Base-by-base conservation (phyloP, 2,888 invertebrate genomes). In the Pyrgus malvae region DNA sequence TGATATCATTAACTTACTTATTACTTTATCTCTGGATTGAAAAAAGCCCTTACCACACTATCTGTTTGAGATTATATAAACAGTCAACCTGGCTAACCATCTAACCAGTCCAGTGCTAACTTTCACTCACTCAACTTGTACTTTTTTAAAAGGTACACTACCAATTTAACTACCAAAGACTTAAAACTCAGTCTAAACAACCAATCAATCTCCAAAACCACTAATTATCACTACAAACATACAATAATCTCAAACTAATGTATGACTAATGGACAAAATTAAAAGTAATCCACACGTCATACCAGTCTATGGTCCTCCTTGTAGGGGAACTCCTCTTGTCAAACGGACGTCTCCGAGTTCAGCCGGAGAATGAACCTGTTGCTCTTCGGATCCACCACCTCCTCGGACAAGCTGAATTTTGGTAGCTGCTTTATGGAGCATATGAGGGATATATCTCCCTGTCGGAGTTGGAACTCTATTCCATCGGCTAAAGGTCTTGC, bases 311-410 rank as follows among this genome's bases (percentile, higher is more conserved):
- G 74, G 8, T 72, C 78, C 25, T 81, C 83, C 11, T 74, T 65
- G 31, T 49, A 53, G 25, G 49, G 53, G 48, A 62, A 74, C 65
- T 83, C 85, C 59, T 83, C 84, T 65, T 86, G 93, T 95, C 95
- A 99, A 83, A 99, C 99, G 1, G 98, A 98, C 40, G 99, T 99
- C 82, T 99, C 99, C 0, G 98, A 98, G 77, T 98, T 99, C 40
- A 99, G 91, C 75, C 98, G 92, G 62, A 99, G 90, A 48, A 98
- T 95, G 92, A 99, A 99, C 78, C 98, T 96, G 84, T 98, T 98
- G 70, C 95, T 96, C 82, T 98, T 98, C 0, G 98, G 98, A 89
- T 99, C 98, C 11, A 98, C 96, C 0, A 98, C 96, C 80, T 99
- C 98, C 78, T 99, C 99, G 0, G 96, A 96, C 33, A 99, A 91